Conservation (phyloP, 2,113 vertebrate species). For the Nothoprocta perdicaria region DNA sequence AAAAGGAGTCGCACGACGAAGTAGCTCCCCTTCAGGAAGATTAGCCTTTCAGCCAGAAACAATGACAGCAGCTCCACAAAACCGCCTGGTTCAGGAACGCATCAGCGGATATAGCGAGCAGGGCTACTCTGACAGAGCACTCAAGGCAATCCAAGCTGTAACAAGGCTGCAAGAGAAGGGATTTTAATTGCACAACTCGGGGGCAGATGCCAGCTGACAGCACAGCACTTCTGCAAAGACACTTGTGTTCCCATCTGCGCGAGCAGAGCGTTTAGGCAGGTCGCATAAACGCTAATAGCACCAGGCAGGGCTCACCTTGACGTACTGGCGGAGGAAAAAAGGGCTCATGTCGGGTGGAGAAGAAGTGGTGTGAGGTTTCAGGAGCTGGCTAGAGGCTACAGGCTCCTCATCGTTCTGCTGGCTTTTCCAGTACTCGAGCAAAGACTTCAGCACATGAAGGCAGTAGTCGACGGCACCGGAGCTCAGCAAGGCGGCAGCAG, state of each 20-base stretch:
- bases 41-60: neutral
- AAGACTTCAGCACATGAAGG: conserved; percentile 93
- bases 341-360: conserved; percentile 99
- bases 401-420: conserved; percentile 97
- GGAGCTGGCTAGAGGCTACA: conserved; percentile 89
- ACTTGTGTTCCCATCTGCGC: neutral
- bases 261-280: neutral
- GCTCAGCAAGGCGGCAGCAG: conserved; percentile 93
- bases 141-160: neutral
- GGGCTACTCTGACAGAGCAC: neutral
- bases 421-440: conserved; percentile 97
- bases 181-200: neutral
- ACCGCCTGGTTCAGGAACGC: neutral
- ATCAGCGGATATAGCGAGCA: fast-evolving
- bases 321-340: conserved; percentile 97
- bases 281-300: fast-evolving
- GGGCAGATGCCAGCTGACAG: neutral
- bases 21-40: neutral
- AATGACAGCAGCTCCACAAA: neutral
- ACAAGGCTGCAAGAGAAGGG: fast-evolving
- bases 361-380: conserved; percentile 93
- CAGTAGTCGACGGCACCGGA: conserved; percentile 97
- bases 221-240: neutral
- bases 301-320: conserved; percentile 84
- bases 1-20: neutral